phyloP scores from a whole-genome alignment of 2,888 invertebrate species.

The Apamea epomidion region DNA sequence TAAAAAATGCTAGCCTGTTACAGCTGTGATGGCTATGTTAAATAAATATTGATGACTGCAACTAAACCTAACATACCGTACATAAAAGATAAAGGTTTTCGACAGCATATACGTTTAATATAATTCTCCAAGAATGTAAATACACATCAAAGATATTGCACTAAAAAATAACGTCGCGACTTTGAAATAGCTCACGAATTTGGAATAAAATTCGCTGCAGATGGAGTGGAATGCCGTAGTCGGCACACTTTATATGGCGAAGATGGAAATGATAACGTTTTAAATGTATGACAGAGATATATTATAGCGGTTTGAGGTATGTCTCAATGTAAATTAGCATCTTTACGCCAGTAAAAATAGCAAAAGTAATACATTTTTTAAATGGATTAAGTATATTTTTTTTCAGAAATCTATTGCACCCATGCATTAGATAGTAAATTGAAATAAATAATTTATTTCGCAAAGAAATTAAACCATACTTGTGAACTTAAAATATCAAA shows the following conservation, averaged over 20 bases:
- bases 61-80: constrained; percentile 9
- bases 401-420: background rate
- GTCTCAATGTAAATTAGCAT: constrained; percentile 55
- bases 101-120: constrained; percentile 16
- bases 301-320: constrained; percentile 56
- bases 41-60: constrained; percentile 3
- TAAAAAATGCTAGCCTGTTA: background rate
- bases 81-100: constrained; percentile 18
- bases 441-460: background rate
- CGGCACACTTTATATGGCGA: constrained; percentile 64
- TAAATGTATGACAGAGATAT: constrained; percentile 63
- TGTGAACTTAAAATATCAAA: background rate
- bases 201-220: constrained; percentile 72
- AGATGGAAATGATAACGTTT: constrained; percentile 70
- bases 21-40: background rate
- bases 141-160: constrained; percentile 47
- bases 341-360: constrained; percentile 35
- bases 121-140: constrained; percentile 41
- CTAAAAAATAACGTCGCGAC: constrained; percentile 62
- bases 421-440: background rate
- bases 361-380: background rate
- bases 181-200: constrained; percentile 75
- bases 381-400: background rate
- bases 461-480: background rate
- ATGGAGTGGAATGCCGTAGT: constrained; percentile 72